Conservation (phyloP, 2,888 invertebrate species). For the Tetranychus truncatus region DNA sequence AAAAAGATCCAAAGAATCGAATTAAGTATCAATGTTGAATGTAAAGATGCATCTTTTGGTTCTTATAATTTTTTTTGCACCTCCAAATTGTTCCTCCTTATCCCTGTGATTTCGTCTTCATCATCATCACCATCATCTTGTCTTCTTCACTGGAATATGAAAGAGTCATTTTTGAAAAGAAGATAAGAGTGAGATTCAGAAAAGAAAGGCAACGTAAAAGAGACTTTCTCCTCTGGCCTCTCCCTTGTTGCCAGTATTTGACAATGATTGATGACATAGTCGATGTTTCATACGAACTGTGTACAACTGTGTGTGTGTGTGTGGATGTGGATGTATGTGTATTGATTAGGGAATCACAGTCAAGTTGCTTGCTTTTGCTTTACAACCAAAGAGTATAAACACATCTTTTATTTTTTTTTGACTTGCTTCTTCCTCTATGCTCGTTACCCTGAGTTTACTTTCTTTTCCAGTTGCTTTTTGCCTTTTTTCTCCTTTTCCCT, state of each 20-base stretch:
- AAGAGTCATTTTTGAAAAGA: background rate
- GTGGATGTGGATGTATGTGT: background rate
- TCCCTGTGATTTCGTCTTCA: background rate
- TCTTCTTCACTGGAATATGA: background rate
- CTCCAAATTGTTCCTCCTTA: slow-evolving; percentile 1
- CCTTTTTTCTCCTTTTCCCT: background rate
- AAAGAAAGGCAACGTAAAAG: background rate
- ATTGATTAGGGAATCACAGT: slow-evolving; percentile 1
- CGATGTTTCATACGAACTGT: background rate
- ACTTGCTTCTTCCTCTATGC: background rate
- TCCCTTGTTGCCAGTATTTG: background rate
- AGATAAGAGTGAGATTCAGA: background rate
- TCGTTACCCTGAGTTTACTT: background rate
- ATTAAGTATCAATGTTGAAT: background rate
- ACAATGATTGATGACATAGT: background rate
- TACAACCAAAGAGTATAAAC: background rate
- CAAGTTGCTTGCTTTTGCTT: background rate
- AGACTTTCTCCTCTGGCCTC: background rate
- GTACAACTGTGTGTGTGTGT: too few relatives aligned
- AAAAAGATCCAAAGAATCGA: background rate
- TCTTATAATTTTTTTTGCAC: background rate
- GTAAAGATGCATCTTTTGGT: background rate
- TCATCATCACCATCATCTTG: background rate
- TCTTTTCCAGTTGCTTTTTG: background rate
- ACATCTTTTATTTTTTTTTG: background rate